Evolutionary conservation across 2,888 invertebrate species (phyloP).

Genomic region (Heteromurus nitidus): DNA sequence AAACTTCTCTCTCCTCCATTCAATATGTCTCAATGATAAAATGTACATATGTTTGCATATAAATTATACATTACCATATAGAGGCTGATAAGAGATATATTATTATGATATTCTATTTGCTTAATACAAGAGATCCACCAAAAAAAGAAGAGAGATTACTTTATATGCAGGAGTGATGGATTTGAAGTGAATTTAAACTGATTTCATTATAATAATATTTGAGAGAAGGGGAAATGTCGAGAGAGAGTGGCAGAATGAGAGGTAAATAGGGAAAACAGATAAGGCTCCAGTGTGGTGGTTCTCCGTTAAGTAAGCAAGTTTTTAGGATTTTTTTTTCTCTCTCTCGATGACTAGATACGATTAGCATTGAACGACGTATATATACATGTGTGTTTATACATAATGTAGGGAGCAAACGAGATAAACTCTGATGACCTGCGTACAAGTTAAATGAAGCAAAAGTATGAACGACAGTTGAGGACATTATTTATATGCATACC

Average conservation of each 20-base stretch:
- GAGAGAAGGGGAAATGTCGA: not conserved
- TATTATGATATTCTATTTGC: not conserved
- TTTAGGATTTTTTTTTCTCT: constrained; percentile 24
- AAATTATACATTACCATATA: constrained; percentile 25
- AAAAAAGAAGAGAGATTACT: constrained; percentile 1
- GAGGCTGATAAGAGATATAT: not conserved
- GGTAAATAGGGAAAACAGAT: constrained; percentile 23
- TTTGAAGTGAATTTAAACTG: constrained; percentile 27
- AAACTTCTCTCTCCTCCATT: not conserved
- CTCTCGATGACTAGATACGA: constrained; percentile 18
- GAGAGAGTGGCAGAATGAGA: constrained; percentile 10
- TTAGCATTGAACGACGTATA: constrained; percentile 10
- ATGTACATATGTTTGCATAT: constrained; percentile 44
- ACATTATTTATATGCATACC: constrained; percentile 36
- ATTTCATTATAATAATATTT: constrained; percentile 35
- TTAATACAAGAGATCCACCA: not conserved
- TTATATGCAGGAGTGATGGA: constrained; percentile 5
- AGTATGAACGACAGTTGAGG: constrained; percentile 40
- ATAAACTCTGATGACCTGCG: constrained; percentile 45
- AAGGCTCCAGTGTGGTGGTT: not conserved
- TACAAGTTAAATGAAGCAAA: constrained; percentile 27
- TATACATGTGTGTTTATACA: not conserved
- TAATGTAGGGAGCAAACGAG: not conserved
- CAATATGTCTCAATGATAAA: constrained; percentile 1
- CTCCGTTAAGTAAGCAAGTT: constrained; percentile 2